Conservation (phyloP, 2,888 invertebrate genomes). For the Agrochola lychnidis region DNA sequence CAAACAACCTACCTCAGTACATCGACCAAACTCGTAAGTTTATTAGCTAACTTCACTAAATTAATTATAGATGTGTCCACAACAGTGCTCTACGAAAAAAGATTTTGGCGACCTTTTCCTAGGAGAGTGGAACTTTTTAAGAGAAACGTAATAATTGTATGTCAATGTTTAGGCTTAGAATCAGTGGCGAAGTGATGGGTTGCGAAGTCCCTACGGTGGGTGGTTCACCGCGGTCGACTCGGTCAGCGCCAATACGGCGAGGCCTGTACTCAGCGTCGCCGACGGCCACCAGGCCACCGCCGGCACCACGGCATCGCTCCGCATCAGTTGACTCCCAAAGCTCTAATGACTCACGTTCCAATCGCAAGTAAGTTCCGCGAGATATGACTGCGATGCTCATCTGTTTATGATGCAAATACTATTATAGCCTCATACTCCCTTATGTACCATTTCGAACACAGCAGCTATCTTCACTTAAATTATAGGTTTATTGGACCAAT, state of each 20-base stretch:
- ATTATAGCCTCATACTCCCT: background rate
- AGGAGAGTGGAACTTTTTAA: background rate
- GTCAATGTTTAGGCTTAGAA: constrained; percentile 69
- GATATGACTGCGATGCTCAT: background rate
- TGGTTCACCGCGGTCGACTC: constrained; percentile 95
- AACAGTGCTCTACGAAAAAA: constrained; percentile 12
- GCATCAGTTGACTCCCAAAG: constrained; percentile 97
- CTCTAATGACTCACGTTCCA: constrained; percentile 95
- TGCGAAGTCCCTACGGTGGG: constrained; percentile 79
- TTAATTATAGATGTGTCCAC: constrained; percentile 35
- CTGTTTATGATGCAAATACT: background rate
- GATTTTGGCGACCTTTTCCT: constrained; percentile 12
- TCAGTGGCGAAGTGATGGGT: constrained; percentile 87
- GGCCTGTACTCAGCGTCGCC: constrained; percentile 94
- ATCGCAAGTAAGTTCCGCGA: constrained; percentile 92
- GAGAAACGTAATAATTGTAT: background rate
- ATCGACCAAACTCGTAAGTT: constrained; percentile 89
- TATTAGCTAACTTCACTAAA: constrained; percentile 40
- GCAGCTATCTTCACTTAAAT: constrained; percentile 8
- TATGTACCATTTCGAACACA: constrained; percentile 3
- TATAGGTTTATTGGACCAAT: constrained; percentile 29
- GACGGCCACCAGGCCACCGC: constrained; percentile 95
- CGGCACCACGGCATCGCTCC: constrained; percentile 93
- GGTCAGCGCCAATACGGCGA: constrained; percentile 94
- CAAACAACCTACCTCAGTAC: constrained; percentile 89